Evolutionary conservation across 2,888 invertebrate species (phyloP).

Genomic region (Salticus scenicus): DNA sequence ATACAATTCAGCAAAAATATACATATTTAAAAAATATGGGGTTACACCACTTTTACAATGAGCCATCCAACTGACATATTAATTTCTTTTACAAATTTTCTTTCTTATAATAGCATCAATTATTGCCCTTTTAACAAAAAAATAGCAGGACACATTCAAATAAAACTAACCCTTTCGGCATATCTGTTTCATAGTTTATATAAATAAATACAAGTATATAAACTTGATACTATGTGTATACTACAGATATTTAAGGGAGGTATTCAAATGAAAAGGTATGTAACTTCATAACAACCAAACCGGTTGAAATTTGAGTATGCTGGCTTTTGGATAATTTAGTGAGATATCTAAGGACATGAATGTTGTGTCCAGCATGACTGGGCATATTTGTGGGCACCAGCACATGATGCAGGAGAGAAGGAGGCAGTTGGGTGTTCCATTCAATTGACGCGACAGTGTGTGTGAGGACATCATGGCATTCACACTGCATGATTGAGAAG

Average conservation of each 20-base stretch:
- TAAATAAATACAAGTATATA: too few species aligned
- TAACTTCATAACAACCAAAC: neutral
- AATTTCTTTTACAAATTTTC: too few species aligned
- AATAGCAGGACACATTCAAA: too few species aligned
- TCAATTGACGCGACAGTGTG: neutral
- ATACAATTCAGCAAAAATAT: too few species aligned
- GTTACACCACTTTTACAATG: too few species aligned
- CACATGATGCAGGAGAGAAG: neutral
- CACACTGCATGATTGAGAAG: neutral
- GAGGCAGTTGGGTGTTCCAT: neutral
- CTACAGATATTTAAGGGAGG: neutral
- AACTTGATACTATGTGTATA: too few species aligned
- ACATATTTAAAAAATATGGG: too few species aligned
- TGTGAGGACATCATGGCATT: constrained; percentile 1
- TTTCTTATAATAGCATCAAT: too few species aligned
- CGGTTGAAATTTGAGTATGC: neutral
- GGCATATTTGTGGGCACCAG: neutral
- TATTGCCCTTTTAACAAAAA: too few species aligned
- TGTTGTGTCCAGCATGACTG: neutral
- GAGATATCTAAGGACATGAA: neutral
- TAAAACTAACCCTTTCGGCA: too few species aligned
- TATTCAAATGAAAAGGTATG: neutral
- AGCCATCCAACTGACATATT: too few species aligned
- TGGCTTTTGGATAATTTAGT: neutral
- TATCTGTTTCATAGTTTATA: too few species aligned